These are phyloP conservation scores for Toxotes lorentzi DNA, from an alignment of 2,797 vertebrate genomes.

Conservation along the genomic window DNA sequence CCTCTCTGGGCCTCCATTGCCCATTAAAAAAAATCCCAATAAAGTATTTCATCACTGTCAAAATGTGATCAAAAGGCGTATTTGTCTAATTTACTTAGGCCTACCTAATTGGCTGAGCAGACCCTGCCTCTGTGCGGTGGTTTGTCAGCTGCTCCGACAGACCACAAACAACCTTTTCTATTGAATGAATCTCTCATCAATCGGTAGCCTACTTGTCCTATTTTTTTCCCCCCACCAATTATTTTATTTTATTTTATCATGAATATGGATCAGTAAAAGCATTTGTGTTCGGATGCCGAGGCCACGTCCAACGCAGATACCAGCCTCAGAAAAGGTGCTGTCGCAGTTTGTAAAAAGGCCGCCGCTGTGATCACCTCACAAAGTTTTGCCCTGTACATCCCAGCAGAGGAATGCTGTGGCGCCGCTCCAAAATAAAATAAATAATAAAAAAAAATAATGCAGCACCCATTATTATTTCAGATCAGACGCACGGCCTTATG, in stretches of 20 bases:
- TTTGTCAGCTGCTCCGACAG: not conserved
- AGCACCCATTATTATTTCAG: slow-evolving; percentile 36
- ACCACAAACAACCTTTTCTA: not conserved
- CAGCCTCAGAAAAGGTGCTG: slow-evolving; percentile 39
- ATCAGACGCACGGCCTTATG: not conserved
- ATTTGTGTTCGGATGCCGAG: not conserved
- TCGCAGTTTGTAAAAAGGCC: slow-evolving; percentile 50
- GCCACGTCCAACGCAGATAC: slow-evolving; percentile 25
- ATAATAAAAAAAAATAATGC: not conserved
- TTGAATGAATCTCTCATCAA: not conserved
- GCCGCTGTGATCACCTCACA: slow-evolving; percentile 42
- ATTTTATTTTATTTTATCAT: not conserved
- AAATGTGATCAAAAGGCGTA: not conserved
- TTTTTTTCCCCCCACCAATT: not conserved
- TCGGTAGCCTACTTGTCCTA: not conserved
- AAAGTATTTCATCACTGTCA: not conserved
- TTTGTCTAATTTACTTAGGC: slow-evolving; percentile 3
- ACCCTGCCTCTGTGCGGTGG: not conserved
- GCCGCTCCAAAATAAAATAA: slow-evolving; percentile 39
- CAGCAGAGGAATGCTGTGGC: slow-evolving; percentile 51
- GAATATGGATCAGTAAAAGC: not conserved
- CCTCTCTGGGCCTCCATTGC: not conserved
- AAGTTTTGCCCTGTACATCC: slow-evolving; percentile 70
- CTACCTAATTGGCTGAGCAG: not conserved
- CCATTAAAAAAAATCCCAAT: not conserved